Percentiles rank a stretch among this genome's conserved stretches.
These are phyloP conservation scores for Thysanoteuthis rhombus DNA, from an alignment of 2,888 invertebrate species.

Conservation along the genomic window DNA sequence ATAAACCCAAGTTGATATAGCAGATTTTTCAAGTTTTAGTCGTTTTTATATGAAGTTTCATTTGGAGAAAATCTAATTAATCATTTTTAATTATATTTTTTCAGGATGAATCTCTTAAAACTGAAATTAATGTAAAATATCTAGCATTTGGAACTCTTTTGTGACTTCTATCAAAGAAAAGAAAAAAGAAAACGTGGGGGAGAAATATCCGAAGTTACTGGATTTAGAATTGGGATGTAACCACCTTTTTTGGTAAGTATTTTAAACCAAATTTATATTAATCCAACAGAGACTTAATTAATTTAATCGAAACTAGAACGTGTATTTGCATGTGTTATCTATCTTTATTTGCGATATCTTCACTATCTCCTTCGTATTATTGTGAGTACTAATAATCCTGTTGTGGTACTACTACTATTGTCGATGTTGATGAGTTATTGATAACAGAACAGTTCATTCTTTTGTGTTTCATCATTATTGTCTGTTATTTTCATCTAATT, in stretches of 20 bases:
- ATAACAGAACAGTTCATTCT: no score
- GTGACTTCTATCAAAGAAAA: no score
- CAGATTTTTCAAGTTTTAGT: not conserved
- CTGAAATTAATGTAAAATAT: not conserved
- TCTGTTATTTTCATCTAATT: no score
- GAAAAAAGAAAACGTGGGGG: no score
- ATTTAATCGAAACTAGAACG: not conserved
- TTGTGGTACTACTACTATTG: no score
- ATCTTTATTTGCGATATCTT: no score
- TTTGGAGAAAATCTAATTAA: not conserved
- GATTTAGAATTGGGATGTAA: not conserved
- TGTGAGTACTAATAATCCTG: no score
- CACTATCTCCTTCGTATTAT: no score
- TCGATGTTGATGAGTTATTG: no score
- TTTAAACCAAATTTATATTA: not conserved
- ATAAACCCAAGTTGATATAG: not conserved
- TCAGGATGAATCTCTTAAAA: not conserved
- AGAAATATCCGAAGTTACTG: no score
- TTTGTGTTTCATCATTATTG: no score
- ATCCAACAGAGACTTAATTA: not conserved
- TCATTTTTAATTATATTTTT: not conserved
- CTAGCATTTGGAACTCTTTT: not conserved
- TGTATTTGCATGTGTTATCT: no score
- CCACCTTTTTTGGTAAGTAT: not conserved
- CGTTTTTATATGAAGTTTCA: not conserved